Evolutionary conservation across 1,140 invertebrate species (phyloP).

Genomic region (Periplaneta americana): DNA sequence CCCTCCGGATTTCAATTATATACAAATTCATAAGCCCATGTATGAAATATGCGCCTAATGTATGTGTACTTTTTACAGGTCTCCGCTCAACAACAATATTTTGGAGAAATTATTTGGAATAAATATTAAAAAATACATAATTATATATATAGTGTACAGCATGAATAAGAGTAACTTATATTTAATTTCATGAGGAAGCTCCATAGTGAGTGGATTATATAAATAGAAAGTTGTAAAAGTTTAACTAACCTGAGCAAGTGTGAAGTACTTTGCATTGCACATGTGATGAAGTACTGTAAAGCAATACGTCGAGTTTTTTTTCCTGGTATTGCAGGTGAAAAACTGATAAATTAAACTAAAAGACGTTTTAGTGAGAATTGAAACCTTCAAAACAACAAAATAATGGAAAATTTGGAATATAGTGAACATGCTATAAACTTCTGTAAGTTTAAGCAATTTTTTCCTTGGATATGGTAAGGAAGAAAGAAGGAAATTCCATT

Average conservation of each 20-base stretch:
- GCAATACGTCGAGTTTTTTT: neutral
- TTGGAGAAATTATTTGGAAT: neutral
- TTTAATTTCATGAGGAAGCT: neutral
- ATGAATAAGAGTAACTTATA: neutral
- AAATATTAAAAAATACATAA: neutral
- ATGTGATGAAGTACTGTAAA: neutral
- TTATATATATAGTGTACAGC: neutral
- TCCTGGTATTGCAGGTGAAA: neutral
- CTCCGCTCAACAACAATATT: constrained; percentile 6
- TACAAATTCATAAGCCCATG: too few relatives aligned
- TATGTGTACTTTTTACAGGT: constrained; percentile 4
- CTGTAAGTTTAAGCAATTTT: neutral
- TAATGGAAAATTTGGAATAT: neutral
- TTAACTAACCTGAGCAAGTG: neutral
- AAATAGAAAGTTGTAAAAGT: neutral
- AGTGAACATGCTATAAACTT: neutral
- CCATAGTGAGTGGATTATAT: neutral
- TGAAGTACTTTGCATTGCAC: neutral
- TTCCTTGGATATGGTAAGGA: neutral
- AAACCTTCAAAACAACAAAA: neutral
- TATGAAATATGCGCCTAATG: neutral
- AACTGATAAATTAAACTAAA: neutral
- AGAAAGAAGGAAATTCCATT: neutral
- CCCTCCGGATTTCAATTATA: too few relatives aligned
- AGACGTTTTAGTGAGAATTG: neutral